phyloP scores from a whole-genome alignment of 2,113 vertebrate species.

The Xiphias gladius region DNA sequence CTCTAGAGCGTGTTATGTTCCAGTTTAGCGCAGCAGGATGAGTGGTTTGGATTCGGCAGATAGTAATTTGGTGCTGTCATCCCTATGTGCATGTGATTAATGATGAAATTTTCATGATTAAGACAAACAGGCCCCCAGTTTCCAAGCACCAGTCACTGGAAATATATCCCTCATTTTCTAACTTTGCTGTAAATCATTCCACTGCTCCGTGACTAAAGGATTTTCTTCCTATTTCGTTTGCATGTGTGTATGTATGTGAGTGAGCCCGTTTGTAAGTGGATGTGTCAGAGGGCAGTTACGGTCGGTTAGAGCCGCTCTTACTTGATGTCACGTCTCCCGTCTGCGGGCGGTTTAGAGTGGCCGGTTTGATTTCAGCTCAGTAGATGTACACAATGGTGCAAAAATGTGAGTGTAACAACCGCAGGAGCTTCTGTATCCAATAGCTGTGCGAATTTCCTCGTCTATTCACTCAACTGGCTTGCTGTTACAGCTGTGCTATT shows the following conservation, averaged over 20 bases:
- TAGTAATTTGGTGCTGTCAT: slow-evolving; percentile 29
- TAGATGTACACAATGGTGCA: slow-evolving; percentile 37
- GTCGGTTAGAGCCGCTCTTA: slow-evolving; percentile 63
- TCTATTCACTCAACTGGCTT: slow-evolving; percentile 26
- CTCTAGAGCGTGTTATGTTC: neutral
- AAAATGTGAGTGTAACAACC: slow-evolving; percentile 29
- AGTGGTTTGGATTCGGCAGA: neutral
- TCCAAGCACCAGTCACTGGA: slow-evolving; percentile 22
- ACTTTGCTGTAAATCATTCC: slow-evolving; percentile 45
- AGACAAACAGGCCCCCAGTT: slow-evolving; percentile 45
- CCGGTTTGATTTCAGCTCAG: slow-evolving; percentile 50
- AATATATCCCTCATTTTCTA: slow-evolving; percentile 35
- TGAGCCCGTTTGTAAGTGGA: slow-evolving; percentile 37
- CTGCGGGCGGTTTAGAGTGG: slow-evolving; percentile 53
- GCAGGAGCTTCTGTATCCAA: slow-evolving; percentile 29
- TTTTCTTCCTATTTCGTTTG: slow-evolving; percentile 39
- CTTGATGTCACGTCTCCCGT: slow-evolving; percentile 67
- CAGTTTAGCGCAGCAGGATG: slow-evolving; percentile 12
- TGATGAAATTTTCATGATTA: slow-evolving; percentile 51
- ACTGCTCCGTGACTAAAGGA: slow-evolving; percentile 36
- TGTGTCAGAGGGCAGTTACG: slow-evolving; percentile 62
- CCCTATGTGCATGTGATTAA: slow-evolving; percentile 42
- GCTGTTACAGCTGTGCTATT: slow-evolving; percentile 44
- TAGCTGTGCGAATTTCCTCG: slow-evolving; percentile 34
- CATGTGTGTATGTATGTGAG: slow-evolving; percentile 39